phyloP scores from a whole-genome alignment of 2,888 invertebrate species.

The Eupeodes latifasciatus region DNA sequence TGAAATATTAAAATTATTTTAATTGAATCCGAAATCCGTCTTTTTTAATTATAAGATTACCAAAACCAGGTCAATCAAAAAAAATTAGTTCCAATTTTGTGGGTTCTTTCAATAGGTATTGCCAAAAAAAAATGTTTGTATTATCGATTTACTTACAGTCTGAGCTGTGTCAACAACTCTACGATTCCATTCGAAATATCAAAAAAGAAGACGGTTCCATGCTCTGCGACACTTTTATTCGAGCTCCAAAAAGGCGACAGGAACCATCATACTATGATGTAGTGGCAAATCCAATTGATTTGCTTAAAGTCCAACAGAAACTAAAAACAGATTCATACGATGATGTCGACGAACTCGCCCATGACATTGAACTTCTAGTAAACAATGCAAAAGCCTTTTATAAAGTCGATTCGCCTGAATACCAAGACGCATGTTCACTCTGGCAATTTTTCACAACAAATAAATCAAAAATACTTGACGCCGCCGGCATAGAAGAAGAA shows the following conservation, averaged over 20 bases:
- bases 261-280: slow-evolving; percentile 96
- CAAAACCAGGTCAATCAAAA: no score
- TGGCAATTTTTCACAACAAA: slow-evolving; percentile 91
- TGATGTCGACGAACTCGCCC: slow-evolving; percentile 95
- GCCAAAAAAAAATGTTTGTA: not conserved
- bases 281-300: slow-evolving; percentile 97
- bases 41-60: no score
- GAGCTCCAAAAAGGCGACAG: slow-evolving; percentile 96
- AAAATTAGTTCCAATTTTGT: not conserved
- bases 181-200: slow-evolving; percentile 94
- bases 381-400: slow-evolving; percentile 98
- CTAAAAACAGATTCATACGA: slow-evolving; percentile 98
- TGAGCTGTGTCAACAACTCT: slow-evolving; percentile 95
- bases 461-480: slow-evolving; percentile 82
- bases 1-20: no score
- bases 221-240: slow-evolving; percentile 96
- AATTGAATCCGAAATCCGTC: no score
- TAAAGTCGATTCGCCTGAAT: slow-evolving; percentile 93
- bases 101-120: not conserved
- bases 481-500: slow-evolving; percentile 82
- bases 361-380: slow-evolving; percentile 95
- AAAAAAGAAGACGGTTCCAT: slow-evolving; percentile 96
- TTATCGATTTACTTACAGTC: slow-evolving; percentile 85
- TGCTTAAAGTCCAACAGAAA: slow-evolving; percentile 96
- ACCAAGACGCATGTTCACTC: slow-evolving; percentile 94